Percentiles rank a stretch among this genome's conserved stretches.
Conservation (phyloP, 2,888 invertebrate species). For the Acanthosepion pharaonis region DNA sequence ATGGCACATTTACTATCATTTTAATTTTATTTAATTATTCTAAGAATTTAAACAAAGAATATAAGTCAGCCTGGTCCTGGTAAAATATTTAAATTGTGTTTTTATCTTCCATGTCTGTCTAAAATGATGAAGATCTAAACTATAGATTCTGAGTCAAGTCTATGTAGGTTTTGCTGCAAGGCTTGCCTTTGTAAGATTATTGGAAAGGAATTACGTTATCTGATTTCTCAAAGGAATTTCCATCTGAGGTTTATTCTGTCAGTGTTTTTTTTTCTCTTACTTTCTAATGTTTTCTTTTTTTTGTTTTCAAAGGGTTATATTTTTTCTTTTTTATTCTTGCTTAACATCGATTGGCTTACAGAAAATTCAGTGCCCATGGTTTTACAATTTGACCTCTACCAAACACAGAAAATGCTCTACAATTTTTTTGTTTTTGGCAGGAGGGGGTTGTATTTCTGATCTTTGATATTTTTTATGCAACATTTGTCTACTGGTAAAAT, state of each 20-base stretch:
- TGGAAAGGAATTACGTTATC: constrained; percentile 22
- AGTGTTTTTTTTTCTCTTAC: not conserved
- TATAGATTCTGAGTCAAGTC: not conserved
- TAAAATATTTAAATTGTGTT: not conserved
- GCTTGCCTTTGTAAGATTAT: constrained; percentile 20
- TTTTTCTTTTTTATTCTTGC: not conserved
- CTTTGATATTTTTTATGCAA: not conserved
- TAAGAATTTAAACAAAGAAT: not conserved
- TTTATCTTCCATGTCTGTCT: not conserved
- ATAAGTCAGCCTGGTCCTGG: not conserved
- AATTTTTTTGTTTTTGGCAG: no score
- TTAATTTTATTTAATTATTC: no score
- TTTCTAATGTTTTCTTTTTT: not conserved
- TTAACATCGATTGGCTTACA: not conserved
- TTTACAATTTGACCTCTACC: not conserved
- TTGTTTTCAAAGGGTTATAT: not conserved
- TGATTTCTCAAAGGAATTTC: constrained; percentile 12
- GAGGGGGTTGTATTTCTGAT: not conserved
- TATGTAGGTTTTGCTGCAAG: not conserved
- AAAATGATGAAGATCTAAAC: not conserved
- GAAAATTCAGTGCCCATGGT: not conserved
- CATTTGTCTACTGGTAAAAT: constrained; percentile 3
- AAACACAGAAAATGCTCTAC: not conserved
- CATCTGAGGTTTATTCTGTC: constrained; percentile 16
- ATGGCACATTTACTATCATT: no score